Conservation (phyloP, 37 sponge, comb jelly and placozoan species). For the Oscarella lobularis region DNA sequence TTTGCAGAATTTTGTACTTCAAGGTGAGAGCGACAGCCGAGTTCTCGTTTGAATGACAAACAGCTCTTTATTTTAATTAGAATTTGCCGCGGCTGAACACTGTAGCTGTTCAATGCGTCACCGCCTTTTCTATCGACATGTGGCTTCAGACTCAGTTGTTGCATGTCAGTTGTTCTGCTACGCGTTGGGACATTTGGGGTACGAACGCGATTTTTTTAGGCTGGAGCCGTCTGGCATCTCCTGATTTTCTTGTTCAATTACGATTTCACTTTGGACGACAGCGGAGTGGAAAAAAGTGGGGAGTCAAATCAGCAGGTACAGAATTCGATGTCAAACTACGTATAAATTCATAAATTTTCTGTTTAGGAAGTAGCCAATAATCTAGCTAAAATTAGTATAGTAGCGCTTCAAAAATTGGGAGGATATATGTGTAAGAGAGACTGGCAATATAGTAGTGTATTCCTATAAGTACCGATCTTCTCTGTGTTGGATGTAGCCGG, state of each 20-base stretch:
- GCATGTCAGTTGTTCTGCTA: constrained; percentile 41
- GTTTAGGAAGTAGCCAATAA: constrained; percentile 83
- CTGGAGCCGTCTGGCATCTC: constrained; percentile 77
- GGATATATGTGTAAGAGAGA: constrained; percentile 30
- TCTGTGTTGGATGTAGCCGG: constrained; percentile 9
- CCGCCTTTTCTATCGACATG: constrained; percentile 65
- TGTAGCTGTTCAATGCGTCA: constrained; percentile 51
- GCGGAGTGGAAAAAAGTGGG: constrained; percentile 81
- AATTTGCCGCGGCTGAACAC: constrained; percentile 61
- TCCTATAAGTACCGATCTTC: too few species aligned
- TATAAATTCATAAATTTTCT: background rate
- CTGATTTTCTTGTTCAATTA: constrained; percentile 83
- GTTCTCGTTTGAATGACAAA: constrained; percentile 1
- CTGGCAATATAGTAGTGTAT: too few species aligned
- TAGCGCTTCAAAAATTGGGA: constrained; percentile 55
- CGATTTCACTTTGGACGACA: constrained; percentile 97
- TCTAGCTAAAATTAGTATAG: constrained; percentile 67
- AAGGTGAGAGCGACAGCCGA: constrained; percentile 48
- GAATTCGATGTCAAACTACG: background rate
- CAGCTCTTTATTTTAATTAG: constrained; percentile 9
- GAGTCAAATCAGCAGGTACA: constrained; percentile 75
- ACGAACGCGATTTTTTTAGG: constrained; percentile 11
- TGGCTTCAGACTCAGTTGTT: constrained; percentile 85
- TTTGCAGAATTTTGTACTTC: constrained; percentile 78
- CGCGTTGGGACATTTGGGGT: too few species aligned